Base-by-base conservation (phyloP, 2,888 invertebrate genomes). In the Diabrotica balteata region DNA sequence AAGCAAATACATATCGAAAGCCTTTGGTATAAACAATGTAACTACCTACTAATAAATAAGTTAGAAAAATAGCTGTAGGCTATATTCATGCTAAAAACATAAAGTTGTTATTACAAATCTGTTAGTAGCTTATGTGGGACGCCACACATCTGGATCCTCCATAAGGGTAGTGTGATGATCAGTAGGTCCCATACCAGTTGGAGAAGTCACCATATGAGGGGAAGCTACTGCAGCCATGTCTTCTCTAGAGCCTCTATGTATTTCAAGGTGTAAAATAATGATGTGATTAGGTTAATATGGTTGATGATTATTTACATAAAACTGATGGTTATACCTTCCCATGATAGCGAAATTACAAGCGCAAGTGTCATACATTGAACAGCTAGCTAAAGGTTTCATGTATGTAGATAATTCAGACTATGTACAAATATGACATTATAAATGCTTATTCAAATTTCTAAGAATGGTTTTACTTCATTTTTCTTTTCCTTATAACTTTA, bases 81-180 rank as follows among this genome's bases (percentile, higher is more conserved):
- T 32, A 32, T 32, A 51, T 10, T 7, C 51, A 51, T 7, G 51
- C 51, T 11, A 51, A 51, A 51, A 7, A 51, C 17, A 22, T 51
- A 51, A 51, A 32, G 32, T 32, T 32, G 32, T 32, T 32, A 32
- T 32, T 32, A 32, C 32, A 32, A 32, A 32, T 32, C 63, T 71
- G 72, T 75, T 73, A 75, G 73, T 74, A 71, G 70, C 72, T 92
- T 94, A 94, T 90, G 94, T 94, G 82, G 94, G 94, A 86, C 94
- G 93, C 94, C 94, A 95, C 81, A 94, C 93, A 87, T 94, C 94
- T 72, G 94, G 94, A 86, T 95, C 94, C 87, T 94, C 94, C 94
- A 95, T 94, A 79, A 94, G 89, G 72, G 94, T 94, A 81, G 92
- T 91, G 86, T 89, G 91, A 79, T 90, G 91, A 86, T 90, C 90